phyloP scores from a whole-genome alignment of 2,888 invertebrate genomes.

The Nemotelus nigrinus region DNA sequence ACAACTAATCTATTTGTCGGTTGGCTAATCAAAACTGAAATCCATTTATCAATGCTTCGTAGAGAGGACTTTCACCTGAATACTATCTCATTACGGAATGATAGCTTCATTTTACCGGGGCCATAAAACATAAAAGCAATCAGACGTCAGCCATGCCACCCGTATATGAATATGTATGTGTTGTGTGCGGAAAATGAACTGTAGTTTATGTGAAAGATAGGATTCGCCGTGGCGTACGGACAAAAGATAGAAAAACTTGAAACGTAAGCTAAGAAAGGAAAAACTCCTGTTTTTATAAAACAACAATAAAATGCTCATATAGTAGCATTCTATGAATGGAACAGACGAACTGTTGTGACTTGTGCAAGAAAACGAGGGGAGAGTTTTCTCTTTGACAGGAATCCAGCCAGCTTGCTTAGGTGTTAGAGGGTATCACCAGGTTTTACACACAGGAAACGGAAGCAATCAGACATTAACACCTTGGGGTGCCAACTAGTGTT shows the following conservation, averaged over 20 bases:
- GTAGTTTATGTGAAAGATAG: too few relatives aligned
- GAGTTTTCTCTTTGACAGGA: too few relatives aligned
- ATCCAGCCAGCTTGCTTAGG: too few relatives aligned
- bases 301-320: slow-evolving; percentile 17
- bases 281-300: background rate
- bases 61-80: slow-evolving; percentile 33
- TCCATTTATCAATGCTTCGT: slow-evolving; percentile 25
- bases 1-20: slow-evolving; percentile 37
- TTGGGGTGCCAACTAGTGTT: slow-evolving; percentile 8
- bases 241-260: background rate
- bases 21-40: slow-evolving; percentile 42
- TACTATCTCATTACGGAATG: slow-evolving; percentile 35
- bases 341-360: background rate
- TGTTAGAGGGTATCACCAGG: too few relatives aligned
- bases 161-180: background rate
- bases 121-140: slow-evolving; percentile 39
- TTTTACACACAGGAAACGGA: background rate
- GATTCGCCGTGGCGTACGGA: background rate
- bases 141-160: slow-evolving; percentile 16
- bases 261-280: background rate
- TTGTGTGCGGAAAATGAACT: too few relatives aligned
- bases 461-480: background rate
- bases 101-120: slow-evolving; percentile 30
- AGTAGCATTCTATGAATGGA: background rate
- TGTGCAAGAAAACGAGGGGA: too few relatives aligned